phyloP scores from a whole-genome alignment of 2,888 invertebrate genomes.

The Parthenolecanium corni region DNA sequence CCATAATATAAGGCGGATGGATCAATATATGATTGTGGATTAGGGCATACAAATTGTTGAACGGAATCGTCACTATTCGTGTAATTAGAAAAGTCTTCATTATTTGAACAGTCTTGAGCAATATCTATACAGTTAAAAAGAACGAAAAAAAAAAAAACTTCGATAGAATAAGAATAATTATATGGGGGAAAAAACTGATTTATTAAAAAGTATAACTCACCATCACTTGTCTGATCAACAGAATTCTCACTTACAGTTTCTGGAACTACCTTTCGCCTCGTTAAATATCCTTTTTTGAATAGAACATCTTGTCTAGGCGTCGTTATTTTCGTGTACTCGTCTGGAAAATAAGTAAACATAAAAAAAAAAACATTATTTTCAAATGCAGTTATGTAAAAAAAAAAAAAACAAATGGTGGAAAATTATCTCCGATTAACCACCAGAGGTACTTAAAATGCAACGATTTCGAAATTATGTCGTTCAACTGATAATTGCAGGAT shows the following conservation, averaged over 20 bases:
- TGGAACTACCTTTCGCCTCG: constrained; percentile 32
- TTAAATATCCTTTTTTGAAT: constrained; percentile 56
- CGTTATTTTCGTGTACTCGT: constrained; percentile 53
- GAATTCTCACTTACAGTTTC: neutral
- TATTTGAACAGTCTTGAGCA: constrained; percentile 5
- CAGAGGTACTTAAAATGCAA: too few species aligned
- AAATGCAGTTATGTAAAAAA: too few species aligned
- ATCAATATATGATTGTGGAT: neutral
- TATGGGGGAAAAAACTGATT: neutral
- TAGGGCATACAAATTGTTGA: neutral
- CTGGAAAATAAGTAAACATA: constrained; percentile 16
- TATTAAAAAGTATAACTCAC: neutral
- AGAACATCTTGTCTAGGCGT: constrained; percentile 58
- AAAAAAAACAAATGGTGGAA: too few species aligned
- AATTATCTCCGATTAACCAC: too few species aligned
- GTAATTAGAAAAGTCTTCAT: constrained; percentile 7
- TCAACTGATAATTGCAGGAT: too few species aligned
- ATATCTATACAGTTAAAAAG: constrained; percentile 2
- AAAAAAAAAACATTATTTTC: too few species aligned
- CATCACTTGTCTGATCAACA: constrained; percentile 1
- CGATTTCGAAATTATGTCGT: too few species aligned
- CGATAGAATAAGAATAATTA: neutral
- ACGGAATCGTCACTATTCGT: neutral
- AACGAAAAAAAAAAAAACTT: neutral
- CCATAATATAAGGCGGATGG: constrained; percentile 4